phyloP scores from a whole-genome alignment of 2,888 invertebrate genomes.

The Rhabditoides inermis region DNA sequence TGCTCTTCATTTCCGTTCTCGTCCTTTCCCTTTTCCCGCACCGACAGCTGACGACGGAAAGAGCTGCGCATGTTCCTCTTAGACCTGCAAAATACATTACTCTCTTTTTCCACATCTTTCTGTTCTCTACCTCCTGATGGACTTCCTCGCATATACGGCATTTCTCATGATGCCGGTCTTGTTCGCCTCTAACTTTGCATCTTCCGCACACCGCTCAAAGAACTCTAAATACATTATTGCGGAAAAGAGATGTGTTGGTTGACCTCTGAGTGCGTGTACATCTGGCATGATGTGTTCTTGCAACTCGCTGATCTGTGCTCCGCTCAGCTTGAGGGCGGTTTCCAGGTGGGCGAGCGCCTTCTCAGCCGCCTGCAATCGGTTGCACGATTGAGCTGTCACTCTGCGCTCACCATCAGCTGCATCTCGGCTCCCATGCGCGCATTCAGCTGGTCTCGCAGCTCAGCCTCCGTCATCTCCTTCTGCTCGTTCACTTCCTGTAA shows the following conservation, averaged over 20 bases:
- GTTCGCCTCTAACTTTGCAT: conserved; percentile 55
- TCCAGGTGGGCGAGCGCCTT: conserved; percentile 54
- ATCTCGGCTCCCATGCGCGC: conserved; percentile 55
- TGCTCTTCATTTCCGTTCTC: too few species aligned
- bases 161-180: conserved; percentile 35
- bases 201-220: conserved; percentile 56
- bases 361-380: conserved; percentile 25
- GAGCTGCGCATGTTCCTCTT: too few species aligned
- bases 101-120: too few species aligned
- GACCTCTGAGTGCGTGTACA: conserved; percentile 56
- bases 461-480: conserved; percentile 56
- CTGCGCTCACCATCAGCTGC: conserved; percentile 21
- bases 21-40: too few species aligned
- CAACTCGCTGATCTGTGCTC: conserved; percentile 48
- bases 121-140: too few species aligned
- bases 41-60: too few species aligned
- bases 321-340: conserved; percentile 52
- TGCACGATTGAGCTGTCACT: neutral
- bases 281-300: conserved; percentile 56
- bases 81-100: too few species aligned
- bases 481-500: conserved; percentile 54
- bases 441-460: conserved; percentile 54
- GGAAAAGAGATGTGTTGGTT: conserved; percentile 5
- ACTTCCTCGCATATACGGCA: conserved; percentile 32
- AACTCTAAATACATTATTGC: too few species aligned